Conservation (phyloP, 1,140 invertebrate genomes). For the Onthophagus taurus region DNA sequence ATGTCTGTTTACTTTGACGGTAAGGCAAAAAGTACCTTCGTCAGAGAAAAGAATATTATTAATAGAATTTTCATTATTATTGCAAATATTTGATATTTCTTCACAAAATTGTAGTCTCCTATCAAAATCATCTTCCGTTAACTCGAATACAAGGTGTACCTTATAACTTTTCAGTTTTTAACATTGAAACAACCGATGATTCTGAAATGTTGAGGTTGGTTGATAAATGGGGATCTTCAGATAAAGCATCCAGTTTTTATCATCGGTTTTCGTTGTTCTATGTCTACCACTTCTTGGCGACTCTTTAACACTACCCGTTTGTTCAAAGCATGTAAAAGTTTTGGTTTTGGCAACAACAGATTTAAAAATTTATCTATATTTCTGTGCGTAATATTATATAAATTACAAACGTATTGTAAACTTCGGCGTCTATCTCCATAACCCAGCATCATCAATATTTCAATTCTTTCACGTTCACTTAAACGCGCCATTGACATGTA, state of each 20-base stretch:
- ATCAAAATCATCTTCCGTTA: background rate
- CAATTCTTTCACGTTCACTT: slow-evolving; percentile 9
- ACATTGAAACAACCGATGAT: background rate
- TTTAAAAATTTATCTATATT: slow-evolving; percentile 7
- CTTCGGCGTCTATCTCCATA: slow-evolving; percentile 9
- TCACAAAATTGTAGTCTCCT: background rate
- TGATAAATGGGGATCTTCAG: background rate
- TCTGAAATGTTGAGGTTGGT: no score
- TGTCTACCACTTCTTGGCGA: slow-evolving; percentile 4
- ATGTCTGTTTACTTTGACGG: background rate
- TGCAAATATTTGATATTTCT: background rate
- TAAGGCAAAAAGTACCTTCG: no score
- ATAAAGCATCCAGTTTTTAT: slow-evolving; percentile 1
- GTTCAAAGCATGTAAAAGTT: slow-evolving; percentile 4
- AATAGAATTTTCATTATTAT: background rate
- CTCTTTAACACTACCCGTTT: slow-evolving; percentile 8
- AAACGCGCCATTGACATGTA: slow-evolving; percentile 9
- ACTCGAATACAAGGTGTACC: background rate
- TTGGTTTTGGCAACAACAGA: slow-evolving; percentile 10
- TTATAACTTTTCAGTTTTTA: background rate
- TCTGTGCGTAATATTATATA: slow-evolving; percentile 8
- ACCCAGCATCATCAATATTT: slow-evolving; percentile 8
- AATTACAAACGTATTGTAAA: slow-evolving; percentile 9
- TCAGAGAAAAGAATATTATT: no score
- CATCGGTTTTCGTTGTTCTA: background rate